Evolutionary conservation across 2,888 invertebrate species (phyloP), one percentile per base, ranked within the genome.

Genomic region (Pseudoips prasinana): DNA sequence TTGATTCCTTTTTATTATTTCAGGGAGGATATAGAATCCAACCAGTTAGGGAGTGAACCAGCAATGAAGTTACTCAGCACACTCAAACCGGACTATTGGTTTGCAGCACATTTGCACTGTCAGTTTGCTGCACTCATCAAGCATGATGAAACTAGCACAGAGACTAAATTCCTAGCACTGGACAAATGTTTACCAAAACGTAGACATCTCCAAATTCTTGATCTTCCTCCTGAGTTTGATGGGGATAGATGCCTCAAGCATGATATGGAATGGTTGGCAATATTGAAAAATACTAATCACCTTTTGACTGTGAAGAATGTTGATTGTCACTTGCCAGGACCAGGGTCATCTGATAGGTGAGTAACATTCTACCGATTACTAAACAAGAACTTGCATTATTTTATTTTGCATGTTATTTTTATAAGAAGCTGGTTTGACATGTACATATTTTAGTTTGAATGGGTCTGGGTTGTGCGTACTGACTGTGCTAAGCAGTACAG

Each of bases 51-150:
- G 7, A 98, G 96, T 81, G 92, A 93, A 22, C 95, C 96, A 2
- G 92, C 93, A 30, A 93, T 94, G 79, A 95, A 96, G 46, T 79
- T 99, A 18, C 80, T 99, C n/a, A 87, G 92, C 34, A 75, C 89
- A 20, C 73, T 99, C 32, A 92, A 95, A 70, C 99, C 99, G 5
- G 87, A 90, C 0, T 96, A 95, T 81, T 99, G 99, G 98, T 99
- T 99, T 86, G 90, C 98, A 5, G 99, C 98, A 17, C 99, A 99
- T 90, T 89, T 99, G 48, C 99, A 99, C 81, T 96, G 96, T 58
- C 96, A 97, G 83, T 99, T 98, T 88, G 93, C 95, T 7, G 99
- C 98, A 0, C 55, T 96, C 1, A 92, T 99, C 3, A 91, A 92
- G 19, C 97, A 98, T 74, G 80, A 90, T 11, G 76, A 91, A 0